Evolutionary conservation across 1,140 invertebrate species (phyloP), one percentile per base, ranked within the genome.

Genomic region (Zaprionus kolodkinae): DNA sequence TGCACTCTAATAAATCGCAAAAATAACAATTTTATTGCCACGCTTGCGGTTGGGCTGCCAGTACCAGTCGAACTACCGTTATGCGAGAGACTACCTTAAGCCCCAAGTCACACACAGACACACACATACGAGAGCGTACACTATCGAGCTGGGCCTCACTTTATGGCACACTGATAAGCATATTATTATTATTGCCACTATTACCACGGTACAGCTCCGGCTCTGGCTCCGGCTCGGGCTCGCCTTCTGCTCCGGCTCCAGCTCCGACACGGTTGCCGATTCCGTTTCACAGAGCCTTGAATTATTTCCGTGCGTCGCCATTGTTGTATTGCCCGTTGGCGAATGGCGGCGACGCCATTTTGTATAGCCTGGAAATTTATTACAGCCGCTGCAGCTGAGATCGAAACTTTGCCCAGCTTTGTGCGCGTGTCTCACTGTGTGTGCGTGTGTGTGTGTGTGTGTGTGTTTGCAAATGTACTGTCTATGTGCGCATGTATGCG

Each of bases 1-100:
- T 88, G 84, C 85, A 88, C 84, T 88, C 84, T 89, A 88, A 88
- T 88, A 88, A 88, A 88, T 88, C 81, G 84, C 84, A 88, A 82
- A 88, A 88, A 88, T 79, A 88, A 88, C 84, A 83, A 88, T 88
- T 88, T 88, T 88, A 88, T 88, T 83, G 80, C 80, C 79, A 82
- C 69, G 54, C 68, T 65, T 82, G 83, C 69, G 82, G 82, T 81
- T 76, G 62, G 55, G 40, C 40, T 45, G 40, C n/a, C 21, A 21
- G 40, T 15, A 15, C 48, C 55, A 56, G 15, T 61, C 27, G 15
- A 62, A 62, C 35, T 62, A 69, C 43, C 33, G n/a, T 35, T 35
- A 65, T 75, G 45, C 54, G 45, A 38, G 40, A 43, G 45, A 43
- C 50, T 56, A 52, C 54, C 66, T 45, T 45, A 38, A 43, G 45